A percentile compares a stretch with the other conserved stretches of the same genome.
Conservation (phyloP, 2,797 vertebrate species). For the Percopsis omiscomaycus region DNA sequence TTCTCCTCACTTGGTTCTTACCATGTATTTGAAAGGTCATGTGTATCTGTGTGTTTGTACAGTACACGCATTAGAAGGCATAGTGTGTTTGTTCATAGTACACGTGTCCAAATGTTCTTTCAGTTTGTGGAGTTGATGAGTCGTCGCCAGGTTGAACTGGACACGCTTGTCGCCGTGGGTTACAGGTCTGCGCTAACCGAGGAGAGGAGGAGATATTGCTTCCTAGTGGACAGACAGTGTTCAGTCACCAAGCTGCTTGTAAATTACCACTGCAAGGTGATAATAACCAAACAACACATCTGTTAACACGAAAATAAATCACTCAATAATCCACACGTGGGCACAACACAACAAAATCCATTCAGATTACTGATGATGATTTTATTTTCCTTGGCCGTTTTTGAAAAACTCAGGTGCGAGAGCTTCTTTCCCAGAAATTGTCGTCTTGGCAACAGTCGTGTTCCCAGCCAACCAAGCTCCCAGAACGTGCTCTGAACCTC, state of each 20-base stretch:
- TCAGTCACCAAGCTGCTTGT: constrained; percentile 85
- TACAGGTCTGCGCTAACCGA: constrained; percentile 85
- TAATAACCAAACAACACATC: not conserved
- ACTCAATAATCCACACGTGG: too few species aligned
- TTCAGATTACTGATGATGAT: not conserved
- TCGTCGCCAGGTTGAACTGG: constrained; percentile 83
- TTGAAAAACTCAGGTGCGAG: constrained; percentile 75
- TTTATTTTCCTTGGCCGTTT: not conserved
- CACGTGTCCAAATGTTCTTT: constrained; percentile 7
- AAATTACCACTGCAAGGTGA: constrained; percentile 86
- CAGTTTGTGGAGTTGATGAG: constrained; percentile 89
- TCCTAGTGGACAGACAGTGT: constrained; percentile 86
- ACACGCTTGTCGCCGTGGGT: constrained; percentile 81
- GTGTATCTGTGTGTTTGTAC: not conserved
- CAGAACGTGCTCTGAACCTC: constrained; percentile 82
- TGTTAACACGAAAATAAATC: not conserved
- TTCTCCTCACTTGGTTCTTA: constrained; percentile 19
- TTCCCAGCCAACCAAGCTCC: constrained; percentile 81
- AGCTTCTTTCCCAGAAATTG: constrained; percentile 83
- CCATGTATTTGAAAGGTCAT: constrained; percentile 47
- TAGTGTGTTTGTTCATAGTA: constrained; percentile 8
- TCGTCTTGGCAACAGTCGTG: constrained; percentile 84
- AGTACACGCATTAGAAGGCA: not conserved
- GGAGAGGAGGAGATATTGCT: constrained; percentile 85
- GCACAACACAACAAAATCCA: not conserved